Percentiles rank a stretch among this genome's conserved stretches.
These are phyloP conservation scores for Cyanocitta stelleri DNA, from an alignment of 2,113 vertebrate genomes.

Conservation along the genomic window DNA sequence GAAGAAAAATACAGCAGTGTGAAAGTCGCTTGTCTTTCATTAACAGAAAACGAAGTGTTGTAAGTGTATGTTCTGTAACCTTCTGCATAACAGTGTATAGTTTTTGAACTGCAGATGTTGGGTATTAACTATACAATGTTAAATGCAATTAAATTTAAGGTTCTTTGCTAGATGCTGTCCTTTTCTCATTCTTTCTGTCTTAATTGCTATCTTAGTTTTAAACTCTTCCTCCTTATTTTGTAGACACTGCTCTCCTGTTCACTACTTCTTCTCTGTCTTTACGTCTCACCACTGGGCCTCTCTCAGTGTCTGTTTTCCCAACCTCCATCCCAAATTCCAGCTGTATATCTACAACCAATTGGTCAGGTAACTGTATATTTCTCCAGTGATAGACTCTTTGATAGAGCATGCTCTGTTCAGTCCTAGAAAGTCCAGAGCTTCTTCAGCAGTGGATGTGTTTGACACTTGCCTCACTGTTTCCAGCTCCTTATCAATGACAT, in stretches of 20 bases:
- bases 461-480: conserved; percentile 39
- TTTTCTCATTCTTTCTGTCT: conserved; percentile 77
- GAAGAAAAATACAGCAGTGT: neutral
- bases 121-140: conserved; percentile 49
- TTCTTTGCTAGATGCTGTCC: conserved; percentile 69
- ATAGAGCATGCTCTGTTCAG: conserved; percentile 93
- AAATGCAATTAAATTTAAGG: conserved; percentile 46
- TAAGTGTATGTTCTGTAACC: conserved; percentile 8
- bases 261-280: conserved; percentile 99
- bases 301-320: conserved; percentile 99
- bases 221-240: conserved; percentile 84
- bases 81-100: conserved; percentile 46
- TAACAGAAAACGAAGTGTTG: neutral
- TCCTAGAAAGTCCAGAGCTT: conserved; percentile 36
- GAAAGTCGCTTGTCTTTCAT: conserved; percentile 8
- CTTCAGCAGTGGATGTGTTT: conserved; percentile 1
- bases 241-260: conserved; percentile 98
- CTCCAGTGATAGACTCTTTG: conserved; percentile 78
- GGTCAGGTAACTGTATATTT: conserved; percentile 95
- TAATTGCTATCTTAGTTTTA: conserved; percentile 75
- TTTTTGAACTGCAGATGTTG: conserved; percentile 43
- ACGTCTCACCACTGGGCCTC: conserved; percentile 98
- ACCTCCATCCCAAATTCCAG: conserved; percentile 99
- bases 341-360: conserved; percentile 99
- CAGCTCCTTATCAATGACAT: neutral